A percentile compares a stretch with the other conserved stretches of the same genome.
Conservation (phyloP, 2,888 invertebrate genomes). For the Apantesis nais region DNA sequence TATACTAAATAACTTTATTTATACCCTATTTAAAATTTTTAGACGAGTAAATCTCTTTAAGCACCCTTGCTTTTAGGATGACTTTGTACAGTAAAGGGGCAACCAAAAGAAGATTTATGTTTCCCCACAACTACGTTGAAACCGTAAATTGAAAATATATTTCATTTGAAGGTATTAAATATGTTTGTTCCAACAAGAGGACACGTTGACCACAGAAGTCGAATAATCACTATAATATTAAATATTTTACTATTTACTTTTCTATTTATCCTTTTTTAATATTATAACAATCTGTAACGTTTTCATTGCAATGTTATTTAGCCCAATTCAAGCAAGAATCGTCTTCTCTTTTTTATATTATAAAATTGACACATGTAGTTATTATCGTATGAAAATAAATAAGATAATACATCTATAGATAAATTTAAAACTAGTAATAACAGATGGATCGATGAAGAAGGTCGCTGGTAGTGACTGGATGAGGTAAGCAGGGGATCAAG, state of each 20-base stretch:
- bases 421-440: no score
- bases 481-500: no score
- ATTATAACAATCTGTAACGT: background rate
- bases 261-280: background rate
- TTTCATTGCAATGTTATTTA: background rate
- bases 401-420: no score
- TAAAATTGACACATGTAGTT: no score
- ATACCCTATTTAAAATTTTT: background rate
- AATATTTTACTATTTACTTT: background rate
- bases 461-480: no score
- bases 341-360: no score
- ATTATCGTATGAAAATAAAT: no score
- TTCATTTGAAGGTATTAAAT: background rate
- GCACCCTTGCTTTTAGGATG: conserved; percentile 2
- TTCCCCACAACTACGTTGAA: conserved; percentile 20
- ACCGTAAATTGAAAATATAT: conserved; percentile 26
- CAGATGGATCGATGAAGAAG: no score
- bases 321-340: no score
- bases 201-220: background rate
- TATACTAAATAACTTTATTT: background rate
- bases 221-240: background rate
- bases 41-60: background rate
- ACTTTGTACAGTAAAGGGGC: background rate
- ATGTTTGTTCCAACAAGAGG: background rate
- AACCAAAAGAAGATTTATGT: conserved; percentile 14